Conservation (phyloP, 2,888 invertebrate genomes). For the Lochmaea capreae region DNA sequence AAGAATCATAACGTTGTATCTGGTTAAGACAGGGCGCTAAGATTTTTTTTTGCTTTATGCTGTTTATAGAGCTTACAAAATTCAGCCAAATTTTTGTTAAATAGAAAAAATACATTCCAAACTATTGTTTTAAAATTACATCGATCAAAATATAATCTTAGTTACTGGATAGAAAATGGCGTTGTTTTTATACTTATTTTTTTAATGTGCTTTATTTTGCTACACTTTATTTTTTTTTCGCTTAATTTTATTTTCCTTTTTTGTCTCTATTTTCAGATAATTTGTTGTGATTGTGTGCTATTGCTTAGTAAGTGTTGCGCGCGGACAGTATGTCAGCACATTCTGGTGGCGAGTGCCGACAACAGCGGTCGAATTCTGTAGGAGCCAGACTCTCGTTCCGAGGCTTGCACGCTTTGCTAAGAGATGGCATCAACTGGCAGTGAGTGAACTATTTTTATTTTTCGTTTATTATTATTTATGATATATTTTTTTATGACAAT, state of each 20-base stretch:
- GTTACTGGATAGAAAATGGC: too few relatives aligned
- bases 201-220: background rate
- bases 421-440: constrained; percentile 62
- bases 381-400: constrained; percentile 60
- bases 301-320: constrained; percentile 25
- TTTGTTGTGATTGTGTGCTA: constrained; percentile 38
- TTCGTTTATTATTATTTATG: constrained; percentile 39
- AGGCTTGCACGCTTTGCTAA: constrained; percentile 58
- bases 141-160: too few relatives aligned
- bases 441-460: constrained; percentile 54
- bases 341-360: constrained; percentile 60
- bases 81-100: too few relatives aligned
- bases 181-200: background rate
- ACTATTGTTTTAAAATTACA: too few relatives aligned
- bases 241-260: constrained; percentile 4
- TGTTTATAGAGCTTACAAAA: too few relatives aligned
- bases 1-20: too few relatives aligned
- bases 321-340: constrained; percentile 58
- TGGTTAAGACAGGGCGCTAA: too few relatives aligned
- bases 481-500: background rate
- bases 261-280: constrained; percentile 36
- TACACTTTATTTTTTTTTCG: background rate
- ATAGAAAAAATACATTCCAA: too few relatives aligned
- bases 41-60: too few relatives aligned
- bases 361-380: constrained; percentile 61